Base-by-base conservation (phyloP, 2,113 vertebrate genomes). In the Oenanthe oenanthe region DNA sequence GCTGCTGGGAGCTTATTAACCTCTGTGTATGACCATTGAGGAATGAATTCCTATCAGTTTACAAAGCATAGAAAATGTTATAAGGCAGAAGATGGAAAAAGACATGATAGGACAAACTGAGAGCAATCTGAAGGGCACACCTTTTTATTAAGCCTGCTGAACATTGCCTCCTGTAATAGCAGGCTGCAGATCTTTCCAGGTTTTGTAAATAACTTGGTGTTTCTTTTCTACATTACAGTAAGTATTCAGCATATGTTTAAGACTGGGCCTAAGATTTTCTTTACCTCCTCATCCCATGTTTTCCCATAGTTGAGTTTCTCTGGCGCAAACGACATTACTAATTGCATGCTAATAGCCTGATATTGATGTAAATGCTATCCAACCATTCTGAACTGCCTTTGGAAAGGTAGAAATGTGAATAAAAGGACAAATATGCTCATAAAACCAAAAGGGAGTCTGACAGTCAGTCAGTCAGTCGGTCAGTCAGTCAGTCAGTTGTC, bases 1-100 rank as follows among this genome's bases (percentile, higher is more conserved):
- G 82, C 79, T 94, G 79, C 82, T 90, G 51, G 63, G 63, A 97
- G 79, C 79, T 95, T 94, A 92, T 95, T 96, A 93, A 95, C 92
- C 95, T 94, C 91, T 90, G 86, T 70, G 71, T 91, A 74, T 76
- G 72, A 89, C 91, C 88, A 96, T 2, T 88, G 79, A 95, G 82
- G 51, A 94, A 93, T 92, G 82, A 93, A 93, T 92, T 92, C 79
- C 82, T 96, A 93, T 84, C 79, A 62, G 75, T 94, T 93, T 97
- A 88, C 94, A 96, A 85, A 47, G 82, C 92, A 93, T 36, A 94
- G 79, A 94, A 93, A 86, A 80, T 77, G 38, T 86, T 95, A n/a
- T 47, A 94, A 92, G 75, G 88, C 67, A 88, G 85, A 88, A 94
- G 94, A 96, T 71, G 72, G 75, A 74, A 90, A 93, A 93, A 94